These are phyloP conservation scores for Creontiades dilutus DNA, from an alignment of 2,888 invertebrate genomes.

Conservation along the genomic window DNA sequence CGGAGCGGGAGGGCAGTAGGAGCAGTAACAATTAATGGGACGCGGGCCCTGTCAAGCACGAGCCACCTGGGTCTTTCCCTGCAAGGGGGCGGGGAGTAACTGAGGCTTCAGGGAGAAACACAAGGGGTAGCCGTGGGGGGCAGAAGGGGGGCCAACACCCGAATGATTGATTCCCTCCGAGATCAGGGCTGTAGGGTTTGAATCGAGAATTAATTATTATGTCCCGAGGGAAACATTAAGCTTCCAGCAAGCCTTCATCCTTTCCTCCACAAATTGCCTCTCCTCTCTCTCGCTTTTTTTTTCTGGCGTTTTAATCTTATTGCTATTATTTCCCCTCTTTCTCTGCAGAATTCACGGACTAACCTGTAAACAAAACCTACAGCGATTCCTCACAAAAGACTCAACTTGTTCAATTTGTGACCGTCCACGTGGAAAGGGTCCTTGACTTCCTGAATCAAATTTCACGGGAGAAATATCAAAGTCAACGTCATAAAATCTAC, in stretches of 20 bases:
- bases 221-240: constrained; percentile 68
- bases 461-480: no score
- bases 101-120: constrained; percentile 67
- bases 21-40: constrained; percentile 67
- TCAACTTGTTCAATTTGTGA: no score
- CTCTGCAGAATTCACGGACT: no score
- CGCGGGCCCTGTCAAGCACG: constrained; percentile 67
- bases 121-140: constrained; percentile 63
- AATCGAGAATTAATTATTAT: constrained; percentile 73
- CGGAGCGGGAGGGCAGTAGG: neutral
- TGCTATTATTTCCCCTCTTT: neutral
- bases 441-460: no score
- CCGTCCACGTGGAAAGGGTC: no score
- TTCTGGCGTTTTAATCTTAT: neutral
- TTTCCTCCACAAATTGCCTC: constrained; percentile 43
- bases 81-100: neutral
- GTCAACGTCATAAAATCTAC: no score
- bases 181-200: constrained; percentile 55
- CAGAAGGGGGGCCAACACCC: constrained; percentile 55
- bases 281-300: neutral
- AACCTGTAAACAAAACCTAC: no score
- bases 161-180: constrained; percentile 69
- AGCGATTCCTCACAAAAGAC: no score
- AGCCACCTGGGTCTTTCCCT: constrained; percentile 68
- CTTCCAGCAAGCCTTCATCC: constrained; percentile 25